A percentile compares a stretch with the other conserved stretches of the same genome.
These are phyloP conservation scores for Rhyacophila evoluta DNA, from an alignment of 2,888 invertebrate species.

Conservation along the genomic window DNA sequence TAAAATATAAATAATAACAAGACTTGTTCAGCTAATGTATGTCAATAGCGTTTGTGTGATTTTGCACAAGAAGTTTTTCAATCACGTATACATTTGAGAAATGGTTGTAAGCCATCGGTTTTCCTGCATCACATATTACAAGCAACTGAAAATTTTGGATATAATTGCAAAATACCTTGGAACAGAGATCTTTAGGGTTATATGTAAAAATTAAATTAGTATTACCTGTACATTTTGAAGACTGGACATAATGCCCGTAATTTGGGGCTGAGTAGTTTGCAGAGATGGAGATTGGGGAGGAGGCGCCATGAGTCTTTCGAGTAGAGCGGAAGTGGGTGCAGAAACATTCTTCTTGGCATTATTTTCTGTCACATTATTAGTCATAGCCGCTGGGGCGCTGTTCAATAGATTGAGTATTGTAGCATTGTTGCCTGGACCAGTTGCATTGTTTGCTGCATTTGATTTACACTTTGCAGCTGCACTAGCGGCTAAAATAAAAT, in stretches of 20 bases:
- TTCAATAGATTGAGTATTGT: conserved; percentile 83
- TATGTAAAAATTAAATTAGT: conserved; percentile 33
- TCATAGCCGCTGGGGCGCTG: conserved; percentile 81
- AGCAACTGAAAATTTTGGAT: too few relatives aligned
- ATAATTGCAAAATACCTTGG: too few relatives aligned
- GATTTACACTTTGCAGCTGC: conserved; percentile 65
- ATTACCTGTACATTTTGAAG: conserved; percentile 80
- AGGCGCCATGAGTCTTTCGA: conserved; percentile 55
- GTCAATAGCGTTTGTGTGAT: too few relatives aligned
- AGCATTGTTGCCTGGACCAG: conserved; percentile 70
- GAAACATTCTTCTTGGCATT: conserved; percentile 58
- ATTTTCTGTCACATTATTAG: conserved; percentile 68
- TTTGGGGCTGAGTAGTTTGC: not conserved
- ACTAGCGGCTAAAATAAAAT: conserved; percentile 60
- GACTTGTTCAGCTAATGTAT: too few relatives aligned
- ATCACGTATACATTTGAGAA: too few relatives aligned
- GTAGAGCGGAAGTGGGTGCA: conserved; percentile 48
- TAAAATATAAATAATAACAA: too few relatives aligned
- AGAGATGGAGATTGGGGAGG: conserved; percentile 56
- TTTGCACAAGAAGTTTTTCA: too few relatives aligned
- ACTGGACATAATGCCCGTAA: conserved; percentile 70
- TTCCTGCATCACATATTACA: too few relatives aligned
- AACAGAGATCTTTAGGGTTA: too few relatives aligned
- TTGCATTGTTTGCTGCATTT: conserved; percentile 62
- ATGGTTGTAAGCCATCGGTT: too few relatives aligned